These are phyloP conservation scores for Standfussiana lucernea DNA, from an alignment of 2,888 invertebrate species.

Conservation along the genomic window DNA sequence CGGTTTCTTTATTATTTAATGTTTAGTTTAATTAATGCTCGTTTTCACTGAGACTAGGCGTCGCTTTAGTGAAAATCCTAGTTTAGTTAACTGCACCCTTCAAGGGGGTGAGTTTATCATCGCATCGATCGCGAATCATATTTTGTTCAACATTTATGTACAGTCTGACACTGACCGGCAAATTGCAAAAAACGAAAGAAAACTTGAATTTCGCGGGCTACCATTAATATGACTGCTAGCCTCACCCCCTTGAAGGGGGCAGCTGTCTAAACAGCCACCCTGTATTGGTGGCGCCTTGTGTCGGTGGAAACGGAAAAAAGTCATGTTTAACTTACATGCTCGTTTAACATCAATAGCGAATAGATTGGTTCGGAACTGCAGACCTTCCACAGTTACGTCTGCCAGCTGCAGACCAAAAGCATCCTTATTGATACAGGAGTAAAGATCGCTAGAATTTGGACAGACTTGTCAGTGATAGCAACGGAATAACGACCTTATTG, in stretches of 20 bases:
- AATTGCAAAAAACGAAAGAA: too few relatives aligned
- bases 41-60: background rate
- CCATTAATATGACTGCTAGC: too few relatives aligned
- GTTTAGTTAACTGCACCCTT: background rate
- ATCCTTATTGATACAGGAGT: too few relatives aligned
- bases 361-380: background rate
- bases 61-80: background rate
- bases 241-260: too few relatives aligned
- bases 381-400: too few relatives aligned
- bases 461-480: background rate
- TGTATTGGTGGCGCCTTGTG: background rate
- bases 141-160: too few relatives aligned
- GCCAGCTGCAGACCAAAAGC: too few relatives aligned
- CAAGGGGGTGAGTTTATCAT: background rate
- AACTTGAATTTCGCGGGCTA: too few relatives aligned
- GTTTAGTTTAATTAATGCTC: constrained; percentile 29
- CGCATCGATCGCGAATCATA: too few relatives aligned
- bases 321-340: constrained; percentile 6
- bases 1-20: constrained; percentile 49
- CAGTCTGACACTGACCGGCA: too few relatives aligned
- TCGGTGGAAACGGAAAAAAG: background rate
- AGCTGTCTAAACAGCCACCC: too few relatives aligned
- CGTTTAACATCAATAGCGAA: constrained; percentile 4
- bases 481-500: background rate
- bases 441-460: too few relatives aligned